Base-by-base conservation (phyloP, 2,797 vertebrate species). In the Esox masquinongy region DNA sequence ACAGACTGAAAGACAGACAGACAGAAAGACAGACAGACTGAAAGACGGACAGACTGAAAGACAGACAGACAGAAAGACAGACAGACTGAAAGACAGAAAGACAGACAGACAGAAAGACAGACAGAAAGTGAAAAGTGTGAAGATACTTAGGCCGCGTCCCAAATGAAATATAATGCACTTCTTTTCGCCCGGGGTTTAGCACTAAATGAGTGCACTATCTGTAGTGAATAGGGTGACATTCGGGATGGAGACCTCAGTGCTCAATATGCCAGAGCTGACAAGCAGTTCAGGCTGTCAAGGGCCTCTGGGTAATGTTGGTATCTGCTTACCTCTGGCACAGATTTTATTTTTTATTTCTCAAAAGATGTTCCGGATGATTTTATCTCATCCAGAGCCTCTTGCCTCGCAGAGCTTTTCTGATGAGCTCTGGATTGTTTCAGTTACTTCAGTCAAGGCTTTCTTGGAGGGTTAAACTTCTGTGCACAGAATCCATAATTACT, bases 261-360 rank as follows among this genome's bases (percentile, higher is more conserved):
- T 74, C 82, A 72, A 81, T 61, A 50, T 72, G 75, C 75, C 77
- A 59, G 19, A 82, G 68, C 81, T 88, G 89, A 88, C 84, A 87
- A 87, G 79, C 87, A 86, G 85, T 87, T 90, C 82, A 85, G 83
- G 80, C 86, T 91, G 90, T 88, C 86, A 85, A 81, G 88, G 74
- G 86, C 83, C 88, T 85, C 69, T 83, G 87, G 80, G 86, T 53
- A 47, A 80, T 56, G 53, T 56, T 19, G 53, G 53, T n/a, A 22
- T 56, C n/a, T 22, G 7, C 80, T 87, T 88, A 87, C 84, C 49
- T 2, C 79, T 16, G 68, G 19, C 51, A 0, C 19, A 73, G 74
- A 69, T 85, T 81, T 83, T 73, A 83, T 88, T 88, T 79, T 90
- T 86, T 89, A 83, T 88, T 89, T 90, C 85, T 71, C 75, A 6